phyloP scores from a whole-genome alignment of 2,888 invertebrate species.

The Ptycholaimellus sp. region DNA sequence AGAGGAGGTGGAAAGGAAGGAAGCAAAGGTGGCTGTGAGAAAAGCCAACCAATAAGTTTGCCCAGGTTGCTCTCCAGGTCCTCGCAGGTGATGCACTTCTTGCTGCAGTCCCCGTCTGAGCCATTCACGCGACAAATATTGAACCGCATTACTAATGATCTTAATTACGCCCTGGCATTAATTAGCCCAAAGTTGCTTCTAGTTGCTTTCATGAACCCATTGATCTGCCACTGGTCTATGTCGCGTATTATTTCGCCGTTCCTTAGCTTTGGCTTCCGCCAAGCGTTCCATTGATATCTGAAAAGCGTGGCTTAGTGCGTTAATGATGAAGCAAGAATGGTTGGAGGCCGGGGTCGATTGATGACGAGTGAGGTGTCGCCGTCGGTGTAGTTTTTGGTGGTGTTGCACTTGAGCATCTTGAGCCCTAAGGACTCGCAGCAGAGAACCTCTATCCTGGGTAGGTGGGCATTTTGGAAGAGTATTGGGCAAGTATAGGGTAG shows the following conservation, averaged over 20 bases:
- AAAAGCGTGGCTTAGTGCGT: no score
- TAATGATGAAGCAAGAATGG: no score
- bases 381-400: constrained; percentile 3
- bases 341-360: background rate
- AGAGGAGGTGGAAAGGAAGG: no score
- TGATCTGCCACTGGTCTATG: constrained; percentile 4
- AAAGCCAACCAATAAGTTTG: no score
- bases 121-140: constrained; percentile 2
- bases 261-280: background rate
- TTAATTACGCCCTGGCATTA: no score
- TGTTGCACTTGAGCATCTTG: background rate
- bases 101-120: background rate
- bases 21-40: no score
- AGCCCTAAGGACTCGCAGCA: constrained; percentile 4
- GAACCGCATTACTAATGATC: constrained; percentile 1
- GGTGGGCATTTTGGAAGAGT: no score
- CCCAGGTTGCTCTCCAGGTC: no score
- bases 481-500: no score
- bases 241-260: constrained; percentile 3
- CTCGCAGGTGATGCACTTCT: constrained; percentile 1
- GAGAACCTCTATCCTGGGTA: constrained; percentile 8
- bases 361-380: background rate
- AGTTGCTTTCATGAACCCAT: no score
- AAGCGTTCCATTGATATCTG: background rate
- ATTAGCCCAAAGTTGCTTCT: no score